These are phyloP conservation scores for Bergia puertoricense DNA, from an alignment of 92 coral and sea anemone genomes.

Conservation along the genomic window DNA sequence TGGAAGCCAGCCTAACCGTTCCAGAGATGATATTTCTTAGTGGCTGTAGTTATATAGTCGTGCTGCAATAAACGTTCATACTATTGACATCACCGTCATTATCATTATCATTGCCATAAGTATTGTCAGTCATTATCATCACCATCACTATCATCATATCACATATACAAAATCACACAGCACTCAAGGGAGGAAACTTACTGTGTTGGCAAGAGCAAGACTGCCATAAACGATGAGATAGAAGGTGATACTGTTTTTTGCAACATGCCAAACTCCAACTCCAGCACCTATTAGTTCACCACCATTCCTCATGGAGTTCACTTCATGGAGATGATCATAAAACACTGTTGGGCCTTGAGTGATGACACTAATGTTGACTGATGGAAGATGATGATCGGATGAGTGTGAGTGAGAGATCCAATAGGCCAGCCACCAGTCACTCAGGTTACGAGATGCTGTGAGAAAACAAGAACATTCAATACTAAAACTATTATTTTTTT, in stretches of 20 bases:
- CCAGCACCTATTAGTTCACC: constrained; percentile 6
- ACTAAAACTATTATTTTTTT: too few species aligned
- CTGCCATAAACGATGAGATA: constrained; percentile 94
- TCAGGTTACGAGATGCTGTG: constrained; percentile 92
- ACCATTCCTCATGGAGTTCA: neutral
- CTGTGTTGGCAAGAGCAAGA: constrained; percentile 91
- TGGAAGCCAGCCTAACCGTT: too few species aligned
- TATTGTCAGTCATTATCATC: too few species aligned
- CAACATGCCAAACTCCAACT: constrained; percentile 50
- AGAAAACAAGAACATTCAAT: neutral
- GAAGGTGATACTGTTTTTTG: constrained; percentile 81
- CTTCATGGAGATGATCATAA: neutral
- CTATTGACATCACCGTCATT: too few species aligned
- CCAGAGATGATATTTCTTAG: too few species aligned
- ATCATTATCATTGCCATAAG: too few species aligned
- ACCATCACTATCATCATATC: too few species aligned
- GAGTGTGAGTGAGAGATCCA: constrained; percentile 91
- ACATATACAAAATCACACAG: too few species aligned
- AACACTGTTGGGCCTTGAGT: constrained; percentile 19
- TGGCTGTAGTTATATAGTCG: too few species aligned
- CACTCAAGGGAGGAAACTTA: constrained; percentile 9
- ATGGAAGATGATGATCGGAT: constrained; percentile 28
- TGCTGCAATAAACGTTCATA: too few species aligned
- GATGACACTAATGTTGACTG: constrained; percentile 34
- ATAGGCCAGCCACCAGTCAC: constrained; percentile 99